Conservation (phyloP, 2,113 vertebrate genomes). For the Anseranas semipalmata region DNA sequence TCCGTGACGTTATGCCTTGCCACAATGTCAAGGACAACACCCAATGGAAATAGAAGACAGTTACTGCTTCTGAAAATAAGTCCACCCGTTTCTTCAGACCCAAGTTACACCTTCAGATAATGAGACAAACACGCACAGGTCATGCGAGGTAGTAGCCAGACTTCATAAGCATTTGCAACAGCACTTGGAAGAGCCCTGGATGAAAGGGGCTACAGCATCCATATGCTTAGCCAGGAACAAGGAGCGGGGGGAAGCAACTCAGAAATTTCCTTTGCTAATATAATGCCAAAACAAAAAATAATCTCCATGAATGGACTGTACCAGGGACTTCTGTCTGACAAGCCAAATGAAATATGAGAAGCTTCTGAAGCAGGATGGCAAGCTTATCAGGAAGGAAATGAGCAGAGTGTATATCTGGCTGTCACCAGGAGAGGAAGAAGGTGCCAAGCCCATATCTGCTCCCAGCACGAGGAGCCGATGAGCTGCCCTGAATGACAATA, state of each 20-base stretch:
- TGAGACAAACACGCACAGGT: neutral
- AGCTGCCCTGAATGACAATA: conserved; percentile 60
- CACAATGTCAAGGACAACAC: neutral
- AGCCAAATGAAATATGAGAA: conserved; percentile 40
- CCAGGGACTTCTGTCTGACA: conserved; percentile 7
- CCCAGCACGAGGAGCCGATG: conserved; percentile 5
- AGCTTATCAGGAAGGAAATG: conserved; percentile 26
- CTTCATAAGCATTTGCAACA: neutral
- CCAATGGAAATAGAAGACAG: neutral
- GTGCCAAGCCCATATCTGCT: conserved; percentile 57
- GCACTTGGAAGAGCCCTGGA: neutral
- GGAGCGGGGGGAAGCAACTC: neutral
- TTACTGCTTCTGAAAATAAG: neutral
- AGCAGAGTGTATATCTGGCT: conserved; percentile 1
- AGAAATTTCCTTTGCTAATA: neutral
- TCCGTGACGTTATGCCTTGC: neutral
- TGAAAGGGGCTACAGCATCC: neutral
- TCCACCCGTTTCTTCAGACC: neutral
- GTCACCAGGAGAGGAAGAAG: conserved; percentile 36
- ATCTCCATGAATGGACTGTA: neutral
- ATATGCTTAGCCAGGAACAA: neutral
- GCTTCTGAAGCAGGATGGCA: neutral
- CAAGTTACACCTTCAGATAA: neutral
- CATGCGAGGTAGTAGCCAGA: neutral
- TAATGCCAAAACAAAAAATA: neutral